Base-by-base conservation (phyloP, 1,140 invertebrate species). In the Papilio dardanus region DNA sequence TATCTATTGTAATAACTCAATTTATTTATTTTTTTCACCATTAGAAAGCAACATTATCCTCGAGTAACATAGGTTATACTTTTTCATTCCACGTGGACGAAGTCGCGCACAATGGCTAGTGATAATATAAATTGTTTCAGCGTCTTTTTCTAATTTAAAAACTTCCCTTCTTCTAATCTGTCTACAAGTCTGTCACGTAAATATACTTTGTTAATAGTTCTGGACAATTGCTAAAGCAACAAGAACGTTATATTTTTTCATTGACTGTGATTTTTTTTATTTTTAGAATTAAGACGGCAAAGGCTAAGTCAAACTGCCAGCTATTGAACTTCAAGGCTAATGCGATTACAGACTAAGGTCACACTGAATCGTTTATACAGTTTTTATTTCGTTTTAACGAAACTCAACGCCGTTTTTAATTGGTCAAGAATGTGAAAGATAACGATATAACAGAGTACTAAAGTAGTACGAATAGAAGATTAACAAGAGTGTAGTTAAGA, bases 241-340 rank as follows among this genome's bases (percentile, higher is more conserved):
- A 10, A 62, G 24, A 30, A 16, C 12, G n/a, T 24, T 62, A 28
- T 28, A 28, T 30, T 14, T 68, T 68, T 40, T 33, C 67, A 40
- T 68, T 68, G 33, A 40, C 66, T 33, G 19, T 68, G 66, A 68
- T 68, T 68, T 68, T n/a, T n/a, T 40, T 28, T 68, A 62, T 62
- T 62, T 62, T 62, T 62, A 62, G 54, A 62, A 68, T 42, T 42
- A 68, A 68, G 67, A 68, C 67, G 30, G 33, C 37, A 30, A 62
- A 68, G 67, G 33, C 67, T 37, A 68, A 40, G 67, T 40, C 24
- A 62, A 62, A 68, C 67, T 68, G 67, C 67, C 67, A 68, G 67
- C 21, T 68, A 68, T 68, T 40, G 67, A 68, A 68, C 67, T 68
- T 37, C 67, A 68, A 68, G 67, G 67, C 67, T 40, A 68, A 68